These are phyloP conservation scores for Sinosuthora webbiana DNA, from an alignment of 2,113 vertebrate genomes.

Conservation along the genomic window DNA sequence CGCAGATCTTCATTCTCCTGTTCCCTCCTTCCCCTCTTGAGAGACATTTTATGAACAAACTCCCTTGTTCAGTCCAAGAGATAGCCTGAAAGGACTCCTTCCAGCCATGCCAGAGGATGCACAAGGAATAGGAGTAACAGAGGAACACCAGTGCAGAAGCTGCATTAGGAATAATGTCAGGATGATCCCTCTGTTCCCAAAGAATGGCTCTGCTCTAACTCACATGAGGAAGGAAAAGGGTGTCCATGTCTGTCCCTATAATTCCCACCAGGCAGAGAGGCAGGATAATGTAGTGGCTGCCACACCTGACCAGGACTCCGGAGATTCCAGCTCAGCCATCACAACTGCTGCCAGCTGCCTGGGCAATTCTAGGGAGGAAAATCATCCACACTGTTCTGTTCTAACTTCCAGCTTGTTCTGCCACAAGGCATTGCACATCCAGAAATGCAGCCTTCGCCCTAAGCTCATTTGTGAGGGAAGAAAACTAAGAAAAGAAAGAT, in stretches of 20 bases:
- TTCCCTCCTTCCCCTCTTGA: not conserved
- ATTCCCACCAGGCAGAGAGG: not conserved
- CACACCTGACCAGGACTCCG: not conserved
- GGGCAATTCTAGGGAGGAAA: not conserved
- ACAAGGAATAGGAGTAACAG: not conserved
- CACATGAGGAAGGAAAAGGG: not conserved
- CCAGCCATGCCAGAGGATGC: not conserved
- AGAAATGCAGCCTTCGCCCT: not conserved
- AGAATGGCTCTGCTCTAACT: not conserved
- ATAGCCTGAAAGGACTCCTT: not conserved
- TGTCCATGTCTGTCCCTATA: not conserved
- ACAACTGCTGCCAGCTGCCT: not conserved
- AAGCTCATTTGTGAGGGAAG: not conserved
- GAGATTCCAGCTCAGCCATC: not conserved
- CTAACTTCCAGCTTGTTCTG: not conserved
- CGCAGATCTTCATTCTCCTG: not conserved
- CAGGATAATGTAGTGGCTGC: accelerated
- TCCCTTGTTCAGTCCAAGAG: not conserved
- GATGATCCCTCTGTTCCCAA: not conserved
- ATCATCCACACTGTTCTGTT: accelerated
- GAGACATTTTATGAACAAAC: not conserved
- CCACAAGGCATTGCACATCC: not conserved
- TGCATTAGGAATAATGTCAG: not conserved
- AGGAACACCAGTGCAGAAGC: not conserved
- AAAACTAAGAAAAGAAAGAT: not conserved